Evolutionary conservation across 2,888 invertebrate genomes (phyloP), one percentile per base, ranked within the genome.

Genomic region (Athalia circularis): DNA sequence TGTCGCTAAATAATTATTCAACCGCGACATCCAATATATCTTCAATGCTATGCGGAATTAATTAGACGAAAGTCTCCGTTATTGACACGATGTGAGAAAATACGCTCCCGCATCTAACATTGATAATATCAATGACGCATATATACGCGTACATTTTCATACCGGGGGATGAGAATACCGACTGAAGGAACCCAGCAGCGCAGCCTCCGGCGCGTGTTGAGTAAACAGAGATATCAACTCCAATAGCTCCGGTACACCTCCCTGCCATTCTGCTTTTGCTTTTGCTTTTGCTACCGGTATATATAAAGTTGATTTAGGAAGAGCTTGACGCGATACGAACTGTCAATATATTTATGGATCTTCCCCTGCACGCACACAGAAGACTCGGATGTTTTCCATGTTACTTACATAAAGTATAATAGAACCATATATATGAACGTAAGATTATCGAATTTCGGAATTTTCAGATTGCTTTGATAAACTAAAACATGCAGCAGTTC

Each of bases 301-400:
- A 43, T 54, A 43, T n/a, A 68, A 54, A 5, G 52, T 68, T 68
- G 54, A 52, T 52, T 68, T 68, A 68, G 68, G 68, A 43, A 5
- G 43, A 54, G 3, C 43, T n/a, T 13, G n/a, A 67, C 11, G 8
- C 50, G 45, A 15, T 50, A 67, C n/a, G 50, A 50, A 50, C 45
- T 64, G n/a, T 64, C 64, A 64, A 64, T 64, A 61, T 61, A 61
- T 9, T 29, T 29, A 29, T 29, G 29, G 29, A 29, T 29, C 29
- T 29, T 29, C 29, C 29, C 29, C 0, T 29, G 29, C 2, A 29
- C 29, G 29, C 29, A 29, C 29, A 29, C 29, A 29, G 2, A 29
- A 29, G 29, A 29, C 29, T 29, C 29, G 29, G 29, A 29, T 29
- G 29, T 29, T 29, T 29, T 29, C 29, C 29, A 29, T 29, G 29